Evolutionary conservation across 2,113 vertebrate species (phyloP).

Genomic region (Balaeniceps rex): DNA sequence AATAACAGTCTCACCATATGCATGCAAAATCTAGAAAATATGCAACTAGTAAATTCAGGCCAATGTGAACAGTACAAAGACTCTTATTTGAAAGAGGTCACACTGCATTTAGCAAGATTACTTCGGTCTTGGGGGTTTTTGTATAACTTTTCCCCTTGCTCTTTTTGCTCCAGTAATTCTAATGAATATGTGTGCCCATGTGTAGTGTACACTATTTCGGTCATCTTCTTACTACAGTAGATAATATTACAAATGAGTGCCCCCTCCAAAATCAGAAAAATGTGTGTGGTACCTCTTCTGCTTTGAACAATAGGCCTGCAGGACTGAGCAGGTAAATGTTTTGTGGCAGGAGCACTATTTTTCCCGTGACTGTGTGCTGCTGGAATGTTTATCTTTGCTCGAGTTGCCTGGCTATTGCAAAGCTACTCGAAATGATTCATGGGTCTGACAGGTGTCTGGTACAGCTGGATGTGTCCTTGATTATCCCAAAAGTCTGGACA

Average conservation of each 20-base stretch:
- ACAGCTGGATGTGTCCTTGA: constrained; percentile 99
- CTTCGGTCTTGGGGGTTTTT: not conserved
- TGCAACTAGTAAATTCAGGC: not conserved
- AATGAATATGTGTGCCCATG: not conserved
- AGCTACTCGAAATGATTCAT: constrained; percentile 99
- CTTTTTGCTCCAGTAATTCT: not conserved
- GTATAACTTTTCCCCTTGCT: not conserved
- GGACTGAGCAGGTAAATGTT: constrained; percentile 15
- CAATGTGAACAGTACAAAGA: not conserved
- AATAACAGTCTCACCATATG: not conserved
- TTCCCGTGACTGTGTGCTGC: constrained; percentile 77
- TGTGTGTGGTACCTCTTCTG: not conserved
- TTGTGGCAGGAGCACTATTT: constrained; percentile 60
- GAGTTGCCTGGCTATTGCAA: constrained; percentile 83
- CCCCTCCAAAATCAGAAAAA: not conserved
- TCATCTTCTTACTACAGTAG: not conserved
- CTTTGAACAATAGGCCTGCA: not conserved
- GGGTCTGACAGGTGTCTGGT: constrained; percentile 99
- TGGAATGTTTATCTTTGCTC: constrained; percentile 87
- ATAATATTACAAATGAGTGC: not conserved
- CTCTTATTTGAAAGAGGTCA: not conserved
- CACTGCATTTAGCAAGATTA: not conserved
- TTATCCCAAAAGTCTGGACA: constrained; percentile 99
- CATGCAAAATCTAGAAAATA: not conserved
- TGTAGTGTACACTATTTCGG: not conserved